Evolutionary conservation across 2,888 invertebrate species (phyloP).

Genomic region (Clitarchus hookeri): DNA sequence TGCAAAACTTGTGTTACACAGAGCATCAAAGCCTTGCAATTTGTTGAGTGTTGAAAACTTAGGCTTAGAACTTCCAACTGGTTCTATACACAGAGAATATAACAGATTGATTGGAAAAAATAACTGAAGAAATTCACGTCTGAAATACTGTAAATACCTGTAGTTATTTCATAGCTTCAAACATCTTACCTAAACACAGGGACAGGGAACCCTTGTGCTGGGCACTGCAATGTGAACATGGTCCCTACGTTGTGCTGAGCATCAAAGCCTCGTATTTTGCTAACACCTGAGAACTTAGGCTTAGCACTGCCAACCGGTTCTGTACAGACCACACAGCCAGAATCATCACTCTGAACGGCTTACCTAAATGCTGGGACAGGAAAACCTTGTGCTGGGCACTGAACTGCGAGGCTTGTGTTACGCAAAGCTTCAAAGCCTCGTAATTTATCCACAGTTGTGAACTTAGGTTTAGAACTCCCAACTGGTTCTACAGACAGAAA

Average conservation of each 20-base stretch:
- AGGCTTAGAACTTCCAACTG: conserved; percentile 61
- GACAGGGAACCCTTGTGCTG: conserved; percentile 70
- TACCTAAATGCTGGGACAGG: conserved; percentile 65
- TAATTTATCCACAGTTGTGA: conserved; percentile 53
- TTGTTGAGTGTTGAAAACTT: conserved; percentile 57
- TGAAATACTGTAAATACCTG: no score
- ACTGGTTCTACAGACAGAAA: conserved; percentile 53
- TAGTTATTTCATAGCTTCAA: not conserved
- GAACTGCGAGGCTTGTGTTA: conserved; percentile 54
- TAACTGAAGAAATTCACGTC: not conserved
- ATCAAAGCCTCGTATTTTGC: conserved; percentile 66
- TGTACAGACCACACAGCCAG: conserved; percentile 49
- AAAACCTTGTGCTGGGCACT: conserved; percentile 60
- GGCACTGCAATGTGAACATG: conserved; percentile 65
- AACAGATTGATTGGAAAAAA: not conserved
- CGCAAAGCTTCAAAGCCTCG: conserved; percentile 46
- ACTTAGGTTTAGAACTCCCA: conserved; percentile 63
- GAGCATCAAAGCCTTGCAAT: conserved; percentile 32
- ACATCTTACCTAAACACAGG: conserved; percentile 69
- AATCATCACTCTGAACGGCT: conserved; percentile 33
- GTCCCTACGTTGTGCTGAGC: conserved; percentile 54
- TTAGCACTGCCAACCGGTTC: conserved; percentile 72
- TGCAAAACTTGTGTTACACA: conserved; percentile 54
- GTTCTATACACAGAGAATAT: conserved; percentile 51
- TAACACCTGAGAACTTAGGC: conserved; percentile 69